phyloP scores from a whole-genome alignment of 1,140 invertebrate genomes.

The Macrotrachela quadricornifera region DNA sequence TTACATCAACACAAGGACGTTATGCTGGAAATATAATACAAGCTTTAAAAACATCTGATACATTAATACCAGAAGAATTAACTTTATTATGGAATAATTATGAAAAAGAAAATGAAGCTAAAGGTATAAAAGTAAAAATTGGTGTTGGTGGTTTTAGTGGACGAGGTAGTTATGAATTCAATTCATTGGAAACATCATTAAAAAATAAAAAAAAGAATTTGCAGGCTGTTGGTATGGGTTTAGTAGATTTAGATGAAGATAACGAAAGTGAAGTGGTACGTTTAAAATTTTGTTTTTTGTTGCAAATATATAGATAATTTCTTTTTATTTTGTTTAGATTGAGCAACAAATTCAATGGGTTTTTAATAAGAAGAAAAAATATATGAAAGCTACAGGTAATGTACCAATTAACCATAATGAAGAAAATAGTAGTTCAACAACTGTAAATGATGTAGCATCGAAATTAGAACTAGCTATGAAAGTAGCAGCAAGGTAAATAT shows the following conservation, averaged over 20 bases:
- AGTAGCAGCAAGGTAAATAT: background rate
- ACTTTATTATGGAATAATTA: constrained; percentile 64
- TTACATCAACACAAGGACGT: constrained; percentile 73
- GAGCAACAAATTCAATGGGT: constrained; percentile 72
- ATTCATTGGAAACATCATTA: constrained; percentile 84
- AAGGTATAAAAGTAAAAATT: constrained; percentile 70
- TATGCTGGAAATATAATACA: constrained; percentile 78
- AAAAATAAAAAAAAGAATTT: constrained; percentile 76
- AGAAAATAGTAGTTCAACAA: background rate
- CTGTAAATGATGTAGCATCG: background rate
- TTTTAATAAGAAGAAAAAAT: constrained; percentile 5
- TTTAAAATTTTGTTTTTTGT: background rate
- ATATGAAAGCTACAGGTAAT: background rate
- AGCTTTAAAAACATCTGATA: constrained; percentile 60
- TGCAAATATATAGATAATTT: background rate
- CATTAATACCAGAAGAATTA: constrained; percentile 50
- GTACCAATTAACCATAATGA: constrained; percentile 12
- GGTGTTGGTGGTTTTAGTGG: constrained; percentile 74
- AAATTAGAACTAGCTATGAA: background rate
- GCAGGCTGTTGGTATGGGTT: constrained; percentile 77
- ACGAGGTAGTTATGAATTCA: constrained; percentile 96
- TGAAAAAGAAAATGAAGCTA: constrained; percentile 60
- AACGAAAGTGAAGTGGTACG: constrained; percentile 38
- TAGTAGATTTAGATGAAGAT: constrained; percentile 91
- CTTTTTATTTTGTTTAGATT: constrained; percentile 33